phyloP scores from a whole-genome alignment of 1,140 invertebrate genomes.

The Drosophila carrolli region DNA sequence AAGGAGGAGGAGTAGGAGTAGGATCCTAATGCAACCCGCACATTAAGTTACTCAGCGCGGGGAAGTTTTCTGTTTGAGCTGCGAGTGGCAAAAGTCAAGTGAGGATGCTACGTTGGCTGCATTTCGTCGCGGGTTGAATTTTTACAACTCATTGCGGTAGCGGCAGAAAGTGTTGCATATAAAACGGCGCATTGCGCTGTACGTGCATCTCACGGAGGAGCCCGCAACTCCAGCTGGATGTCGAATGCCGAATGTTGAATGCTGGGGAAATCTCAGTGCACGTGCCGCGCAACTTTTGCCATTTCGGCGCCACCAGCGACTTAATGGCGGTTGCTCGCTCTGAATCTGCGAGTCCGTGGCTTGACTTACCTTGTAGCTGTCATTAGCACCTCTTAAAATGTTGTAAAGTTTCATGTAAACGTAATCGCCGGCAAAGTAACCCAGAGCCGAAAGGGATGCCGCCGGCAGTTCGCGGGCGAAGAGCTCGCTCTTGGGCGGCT shows the following conservation, averaged over 20 bases:
- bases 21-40: constrained; percentile 57
- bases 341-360: constrained; percentile 37
- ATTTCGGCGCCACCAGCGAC: constrained; percentile 62
- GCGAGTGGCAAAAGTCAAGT: constrained; percentile 65
- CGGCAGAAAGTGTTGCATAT: constrained; percentile 74
- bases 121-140: constrained; percentile 61
- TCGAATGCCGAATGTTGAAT: constrained; percentile 17
- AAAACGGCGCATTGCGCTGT: constrained; percentile 73
- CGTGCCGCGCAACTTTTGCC: constrained; percentile 75
- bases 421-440: constrained; percentile 88
- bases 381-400: constrained; percentile 89
- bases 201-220: constrained; percentile 51
- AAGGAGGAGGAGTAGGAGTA: not conserved
- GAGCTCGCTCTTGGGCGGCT: constrained; percentile 86
- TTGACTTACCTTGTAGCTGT: constrained; percentile 89
- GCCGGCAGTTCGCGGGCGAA: constrained; percentile 44
- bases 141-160: constrained; percentile 73
- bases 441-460: constrained; percentile 84
- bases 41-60: constrained; percentile 51
- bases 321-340: constrained; percentile 60
- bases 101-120: constrained; percentile 53
- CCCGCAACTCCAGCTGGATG: constrained; percentile 14
- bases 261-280: constrained; percentile 69
- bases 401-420: constrained; percentile 92
- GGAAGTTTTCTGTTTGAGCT: constrained; percentile 51